A percentile compares a stretch with the other conserved stretches of the same genome.
Evolutionary conservation across 2,888 invertebrate species (phyloP).

Genomic region (Hetaerina titia): DNA sequence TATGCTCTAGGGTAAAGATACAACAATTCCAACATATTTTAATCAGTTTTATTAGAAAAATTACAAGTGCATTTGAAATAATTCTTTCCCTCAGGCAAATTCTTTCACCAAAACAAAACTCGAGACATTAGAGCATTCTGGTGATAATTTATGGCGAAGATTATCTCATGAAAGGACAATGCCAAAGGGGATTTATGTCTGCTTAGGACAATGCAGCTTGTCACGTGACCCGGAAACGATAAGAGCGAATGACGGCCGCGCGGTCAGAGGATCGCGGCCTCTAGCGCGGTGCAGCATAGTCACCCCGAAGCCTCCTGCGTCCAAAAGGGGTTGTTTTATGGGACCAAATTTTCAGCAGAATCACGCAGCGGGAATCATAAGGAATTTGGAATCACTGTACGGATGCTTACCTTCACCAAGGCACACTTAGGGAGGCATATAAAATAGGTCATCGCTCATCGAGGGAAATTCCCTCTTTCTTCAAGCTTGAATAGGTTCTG

Average conservation of each 20-base stretch:
- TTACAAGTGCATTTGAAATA: neutral
- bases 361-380: neutral
- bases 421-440: neutral
- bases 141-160: neutral
- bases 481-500: neutral
- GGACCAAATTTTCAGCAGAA: neutral
- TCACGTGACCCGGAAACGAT: conserved; percentile 17
- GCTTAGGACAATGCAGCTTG: neutral
- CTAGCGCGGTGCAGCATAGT: neutral
- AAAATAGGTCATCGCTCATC: neutral
- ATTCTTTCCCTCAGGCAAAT: neutral
- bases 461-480: neutral
- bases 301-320: neutral
- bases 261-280: neutral
- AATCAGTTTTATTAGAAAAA: neutral
- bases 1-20: no score
- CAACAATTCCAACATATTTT: no score
- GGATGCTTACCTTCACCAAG: neutral
- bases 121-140: neutral
- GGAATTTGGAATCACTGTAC: neutral
- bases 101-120: neutral
- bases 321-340: neutral
- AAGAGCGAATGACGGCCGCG: neutral
- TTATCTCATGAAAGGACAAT: neutral
- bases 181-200: neutral